Conservation (phyloP, 2,113 vertebrate genomes). For the Xiphophorus couchianus region DNA sequence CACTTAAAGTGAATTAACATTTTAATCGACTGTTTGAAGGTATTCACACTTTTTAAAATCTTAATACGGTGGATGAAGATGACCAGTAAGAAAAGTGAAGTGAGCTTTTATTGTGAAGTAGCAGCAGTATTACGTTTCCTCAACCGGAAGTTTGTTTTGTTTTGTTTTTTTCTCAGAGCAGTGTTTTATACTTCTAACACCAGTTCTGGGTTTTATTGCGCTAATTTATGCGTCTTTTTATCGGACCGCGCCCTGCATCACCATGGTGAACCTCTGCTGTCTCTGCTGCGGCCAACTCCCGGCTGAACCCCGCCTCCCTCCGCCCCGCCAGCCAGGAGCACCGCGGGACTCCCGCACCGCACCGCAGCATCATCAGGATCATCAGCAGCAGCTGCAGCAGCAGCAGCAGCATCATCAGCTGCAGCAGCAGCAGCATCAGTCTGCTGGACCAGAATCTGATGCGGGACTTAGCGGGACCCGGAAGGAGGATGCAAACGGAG, state of each 20-base stretch:
- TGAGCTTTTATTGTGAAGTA: constrained; percentile 43
- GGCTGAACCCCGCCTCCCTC: constrained; percentile 75
- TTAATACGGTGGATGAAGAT: too few species aligned
- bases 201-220: not conserved
- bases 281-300: constrained; percentile 81
- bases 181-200: not conserved
- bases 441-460: constrained; percentile 57
- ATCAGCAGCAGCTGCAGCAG: constrained; percentile 2
- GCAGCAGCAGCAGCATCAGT: constrained; percentile 37
- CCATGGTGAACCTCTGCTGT: constrained; percentile 75
- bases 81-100: too few species aligned
- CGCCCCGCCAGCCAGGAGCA: constrained; percentile 55
- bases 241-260: constrained; percentile 5
- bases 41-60: too few species aligned
- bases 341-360: constrained; percentile 70
- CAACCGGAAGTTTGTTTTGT: constrained; percentile 28
- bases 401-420: constrained; percentile 49
- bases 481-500: constrained; percentile 9
- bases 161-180: not conserved
- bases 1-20: too few species aligned
- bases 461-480: constrained; percentile 24
- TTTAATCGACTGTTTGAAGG: too few species aligned
- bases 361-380: constrained; percentile 25
- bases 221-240: not conserved
- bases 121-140: too few species aligned